These are phyloP conservation scores for Phalacrocorax aristotelis DNA, from an alignment of 2,113 vertebrate genomes.

Conservation along the genomic window DNA sequence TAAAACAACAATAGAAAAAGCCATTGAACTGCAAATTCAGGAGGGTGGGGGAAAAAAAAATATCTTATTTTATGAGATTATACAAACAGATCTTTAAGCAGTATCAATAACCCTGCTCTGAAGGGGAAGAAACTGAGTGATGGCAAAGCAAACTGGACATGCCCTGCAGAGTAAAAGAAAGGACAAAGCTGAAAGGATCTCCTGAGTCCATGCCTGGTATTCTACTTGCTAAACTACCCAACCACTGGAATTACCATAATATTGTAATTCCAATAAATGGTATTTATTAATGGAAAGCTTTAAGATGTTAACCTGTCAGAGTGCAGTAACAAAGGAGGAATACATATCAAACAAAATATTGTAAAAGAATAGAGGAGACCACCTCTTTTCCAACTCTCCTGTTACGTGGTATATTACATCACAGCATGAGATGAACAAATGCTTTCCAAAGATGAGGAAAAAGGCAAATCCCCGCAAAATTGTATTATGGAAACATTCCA, in stretches of 20 bases:
- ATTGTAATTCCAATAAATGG: neutral
- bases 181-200: neutral
- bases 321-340: neutral
- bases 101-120: neutral
- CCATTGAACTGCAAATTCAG: neutral
- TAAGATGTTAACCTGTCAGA: neutral
- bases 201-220: neutral
- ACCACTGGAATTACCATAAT: neutral
- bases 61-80: neutral
- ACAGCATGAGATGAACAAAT: neutral
- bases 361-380: neutral
- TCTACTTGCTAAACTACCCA: neutral
- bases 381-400: neutral
- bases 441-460: neutral
- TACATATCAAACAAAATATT: neutral
- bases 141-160: neutral
- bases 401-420: neutral
- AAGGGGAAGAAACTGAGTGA: neutral
- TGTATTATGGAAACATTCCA: neutral
- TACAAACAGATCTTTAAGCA: neutral
- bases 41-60: neutral
- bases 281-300: neutral
- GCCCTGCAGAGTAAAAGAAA: neutral
- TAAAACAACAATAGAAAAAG: neutral
- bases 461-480: neutral